phyloP scores from a whole-genome alignment of 2,797 vertebrate species.

The Buceros bicornis region DNA sequence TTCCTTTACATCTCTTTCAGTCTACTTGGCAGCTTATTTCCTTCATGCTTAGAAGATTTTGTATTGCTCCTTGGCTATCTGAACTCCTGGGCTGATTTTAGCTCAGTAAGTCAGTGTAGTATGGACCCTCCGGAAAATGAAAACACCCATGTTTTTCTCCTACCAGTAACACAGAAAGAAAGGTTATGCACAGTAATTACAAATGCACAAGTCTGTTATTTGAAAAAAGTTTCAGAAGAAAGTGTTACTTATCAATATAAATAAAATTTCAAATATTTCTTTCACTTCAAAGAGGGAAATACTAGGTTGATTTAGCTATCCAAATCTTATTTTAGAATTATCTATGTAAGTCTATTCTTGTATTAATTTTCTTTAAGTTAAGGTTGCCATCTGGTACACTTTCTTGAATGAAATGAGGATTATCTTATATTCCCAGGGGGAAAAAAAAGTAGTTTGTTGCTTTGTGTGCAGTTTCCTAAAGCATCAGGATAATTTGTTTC shows the following conservation, averaged over 20 bases:
- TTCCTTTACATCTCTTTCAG: neutral
- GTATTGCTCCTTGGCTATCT: neutral
- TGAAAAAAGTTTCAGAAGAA: neutral
- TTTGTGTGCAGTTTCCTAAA: neutral
- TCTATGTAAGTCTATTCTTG: neutral
- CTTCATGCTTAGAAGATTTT: neutral
- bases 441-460: neutral
- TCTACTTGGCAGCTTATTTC: neutral
- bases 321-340: neutral
- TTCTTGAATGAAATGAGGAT: neutral
- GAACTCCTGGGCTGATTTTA: neutral
- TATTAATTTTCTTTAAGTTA: neutral
- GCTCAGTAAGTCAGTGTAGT: neutral
- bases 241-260: neutral
- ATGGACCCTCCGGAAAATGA: neutral
- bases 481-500: neutral
- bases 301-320: neutral
- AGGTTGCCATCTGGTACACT: neutral
- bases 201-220: neutral
- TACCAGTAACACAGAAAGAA: neutral
- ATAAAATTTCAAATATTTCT: neutral
- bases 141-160: neutral
- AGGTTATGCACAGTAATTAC: neutral
- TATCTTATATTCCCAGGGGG: neutral
- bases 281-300: neutral